These are phyloP conservation scores for Ceyx cyanopectus DNA, from an alignment of 2,113 vertebrate species.

Conservation along the genomic window DNA sequence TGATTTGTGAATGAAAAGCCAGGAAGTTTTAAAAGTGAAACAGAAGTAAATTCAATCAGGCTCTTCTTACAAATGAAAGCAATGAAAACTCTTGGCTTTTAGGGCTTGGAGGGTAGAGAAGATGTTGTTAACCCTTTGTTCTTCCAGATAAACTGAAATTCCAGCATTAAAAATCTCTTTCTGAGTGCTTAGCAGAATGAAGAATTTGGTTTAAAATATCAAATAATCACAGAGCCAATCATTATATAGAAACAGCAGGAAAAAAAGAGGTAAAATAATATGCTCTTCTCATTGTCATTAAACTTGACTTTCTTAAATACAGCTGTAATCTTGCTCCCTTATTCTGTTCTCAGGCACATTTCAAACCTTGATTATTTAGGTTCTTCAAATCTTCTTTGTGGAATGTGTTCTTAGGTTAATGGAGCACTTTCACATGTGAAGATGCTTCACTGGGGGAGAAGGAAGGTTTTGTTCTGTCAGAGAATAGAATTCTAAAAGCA, in stretches of 20 bases:
- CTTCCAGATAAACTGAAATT: not conserved
- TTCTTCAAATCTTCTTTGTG: not conserved
- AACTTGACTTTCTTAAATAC: not conserved
- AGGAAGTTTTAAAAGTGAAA: slow-evolving; percentile 75
- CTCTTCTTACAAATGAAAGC: slow-evolving; percentile 45
- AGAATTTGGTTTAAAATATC: not conserved
- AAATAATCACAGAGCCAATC: not conserved
- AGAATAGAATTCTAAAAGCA: not conserved
- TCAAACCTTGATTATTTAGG: not conserved
- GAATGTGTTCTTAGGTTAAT: not conserved
- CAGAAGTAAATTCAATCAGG: slow-evolving; percentile 65
- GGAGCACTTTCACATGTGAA: not conserved
- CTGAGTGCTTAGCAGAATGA: not conserved
- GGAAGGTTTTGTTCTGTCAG: not conserved
- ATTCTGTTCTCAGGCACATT: not conserved
- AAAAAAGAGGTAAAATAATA: not conserved
- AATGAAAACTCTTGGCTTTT: slow-evolving; percentile 11
- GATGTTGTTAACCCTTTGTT: slow-evolving; percentile 47
- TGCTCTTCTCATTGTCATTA: not conserved
- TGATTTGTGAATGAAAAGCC: slow-evolving; percentile 79
- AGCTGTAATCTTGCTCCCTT: not conserved
- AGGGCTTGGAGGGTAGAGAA: slow-evolving; percentile 2
- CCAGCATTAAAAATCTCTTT: not conserved
- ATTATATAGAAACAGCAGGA: not conserved
- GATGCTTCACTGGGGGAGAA: not conserved